Conservation (phyloP, 1,140 invertebrate genomes). For the Himalopsyche phryganea region DNA sequence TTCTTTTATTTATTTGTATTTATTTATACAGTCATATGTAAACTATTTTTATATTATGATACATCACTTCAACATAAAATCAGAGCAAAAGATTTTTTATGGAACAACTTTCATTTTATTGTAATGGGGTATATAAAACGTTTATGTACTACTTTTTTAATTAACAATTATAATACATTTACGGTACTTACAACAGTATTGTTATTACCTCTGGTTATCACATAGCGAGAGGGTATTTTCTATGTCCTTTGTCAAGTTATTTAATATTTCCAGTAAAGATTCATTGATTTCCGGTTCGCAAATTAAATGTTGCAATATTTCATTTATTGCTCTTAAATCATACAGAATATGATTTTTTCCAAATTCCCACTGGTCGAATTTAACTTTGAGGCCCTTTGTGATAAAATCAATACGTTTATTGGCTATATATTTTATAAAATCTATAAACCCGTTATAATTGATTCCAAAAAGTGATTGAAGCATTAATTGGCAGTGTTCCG, state of each 20-base stretch:
- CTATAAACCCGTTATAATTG: conserved; percentile 69
- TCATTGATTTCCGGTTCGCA: conserved; percentile 8
- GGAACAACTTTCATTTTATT: no score
- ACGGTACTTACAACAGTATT: no score
- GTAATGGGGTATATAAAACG: no score
- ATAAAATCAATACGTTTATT: conserved; percentile 47
- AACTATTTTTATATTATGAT: no score
- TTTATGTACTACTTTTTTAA: no score
- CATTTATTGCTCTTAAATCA: conserved; percentile 21
- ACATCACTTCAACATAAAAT: no score
- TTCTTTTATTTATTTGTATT: no score
- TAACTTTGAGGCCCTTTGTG: conserved; percentile 7
- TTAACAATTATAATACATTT: no score
- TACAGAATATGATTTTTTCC: conserved; percentile 20
- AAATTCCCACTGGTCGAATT: conserved; percentile 18
- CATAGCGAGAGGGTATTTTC: no score
- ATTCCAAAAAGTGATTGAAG: conserved; percentile 80
- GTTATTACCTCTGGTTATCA: no score
- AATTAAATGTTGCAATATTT: conserved; percentile 6
- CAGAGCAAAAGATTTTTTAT: no score
- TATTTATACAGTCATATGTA: no score
- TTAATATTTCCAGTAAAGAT: background rate
- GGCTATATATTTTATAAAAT: conserved; percentile 65
- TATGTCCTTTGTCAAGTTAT: conserved; percentile 4
- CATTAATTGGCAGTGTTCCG: conserved; percentile 74